phyloP scores from a whole-genome alignment of 2,113 vertebrate genomes.

The Chaetops frenatus region DNA sequence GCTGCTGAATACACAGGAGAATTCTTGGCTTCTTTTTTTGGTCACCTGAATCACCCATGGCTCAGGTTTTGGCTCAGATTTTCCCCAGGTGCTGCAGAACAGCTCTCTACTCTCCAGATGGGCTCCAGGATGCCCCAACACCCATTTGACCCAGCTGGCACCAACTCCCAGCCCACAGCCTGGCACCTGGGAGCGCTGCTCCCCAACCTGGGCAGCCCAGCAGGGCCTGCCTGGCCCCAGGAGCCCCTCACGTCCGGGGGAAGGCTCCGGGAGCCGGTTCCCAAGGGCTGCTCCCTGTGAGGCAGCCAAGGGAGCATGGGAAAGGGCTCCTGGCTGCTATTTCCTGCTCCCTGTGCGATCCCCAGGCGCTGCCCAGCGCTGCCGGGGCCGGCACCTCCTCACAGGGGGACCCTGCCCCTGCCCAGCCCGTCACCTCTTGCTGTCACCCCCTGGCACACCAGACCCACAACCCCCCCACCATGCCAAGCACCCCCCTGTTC shows the following conservation, averaged over 20 bases:
- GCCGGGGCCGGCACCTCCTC: background rate
- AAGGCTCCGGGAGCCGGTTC: background rate
- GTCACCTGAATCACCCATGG: too few relatives aligned
- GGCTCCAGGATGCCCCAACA: background rate
- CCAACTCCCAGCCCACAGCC: background rate
- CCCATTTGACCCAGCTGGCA: background rate
- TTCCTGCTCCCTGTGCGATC: constrained; percentile 36
- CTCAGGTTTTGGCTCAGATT: too few relatives aligned
- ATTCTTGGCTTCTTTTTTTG: too few relatives aligned
- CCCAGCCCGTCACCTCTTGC: background rate
- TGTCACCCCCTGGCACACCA: background rate
- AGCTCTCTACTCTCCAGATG: background rate
- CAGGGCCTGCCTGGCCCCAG: accelerated
- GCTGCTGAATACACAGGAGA: too few relatives aligned
- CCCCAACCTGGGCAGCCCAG: background rate
- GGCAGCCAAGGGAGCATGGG: constrained; percentile 52
- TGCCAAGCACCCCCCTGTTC: too few relatives aligned
- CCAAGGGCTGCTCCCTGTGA: background rate
- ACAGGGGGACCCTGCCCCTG: accelerated
- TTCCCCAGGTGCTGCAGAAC: background rate
- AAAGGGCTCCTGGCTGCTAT: constrained; percentile 55
- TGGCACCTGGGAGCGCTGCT: accelerated
- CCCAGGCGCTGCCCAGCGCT: background rate
- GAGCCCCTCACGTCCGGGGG: background rate
- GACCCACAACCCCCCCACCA: background rate